Conservation (phyloP, 1,140 invertebrate species). For the Acromyrmex heyeri region DNA sequence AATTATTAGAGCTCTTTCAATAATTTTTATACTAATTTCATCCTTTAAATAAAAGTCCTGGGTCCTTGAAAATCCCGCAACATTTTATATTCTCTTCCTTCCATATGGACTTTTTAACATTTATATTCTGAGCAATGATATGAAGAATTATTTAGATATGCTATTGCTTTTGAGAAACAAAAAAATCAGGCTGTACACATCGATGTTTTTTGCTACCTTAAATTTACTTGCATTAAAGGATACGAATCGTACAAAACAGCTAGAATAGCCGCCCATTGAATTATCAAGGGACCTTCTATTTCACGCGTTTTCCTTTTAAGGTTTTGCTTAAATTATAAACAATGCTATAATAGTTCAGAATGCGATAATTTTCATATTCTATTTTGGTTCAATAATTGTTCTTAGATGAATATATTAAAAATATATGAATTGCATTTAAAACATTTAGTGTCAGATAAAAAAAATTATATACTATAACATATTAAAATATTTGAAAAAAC, state of each 20-base stretch:
- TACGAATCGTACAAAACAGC: conserved; percentile 83
- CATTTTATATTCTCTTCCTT: neutral
- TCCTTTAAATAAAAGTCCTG: neutral
- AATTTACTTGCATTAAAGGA: conserved; percentile 75
- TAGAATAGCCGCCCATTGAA: conserved; percentile 68
- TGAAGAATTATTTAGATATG: conserved; percentile 5
- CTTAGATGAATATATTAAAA: neutral
- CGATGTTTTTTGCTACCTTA: conserved; percentile 73
- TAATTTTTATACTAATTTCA: neutral
- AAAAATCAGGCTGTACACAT: conserved; percentile 69
- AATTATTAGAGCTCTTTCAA: conserved; percentile 25
- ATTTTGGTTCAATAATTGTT: neutral
- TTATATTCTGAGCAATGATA: conserved; percentile 29
- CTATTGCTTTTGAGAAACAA: conserved; percentile 44
- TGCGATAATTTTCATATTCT: conserved; percentile 2
- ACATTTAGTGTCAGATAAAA: neutral
- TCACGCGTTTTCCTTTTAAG: neutral
- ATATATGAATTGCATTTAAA: conserved; percentile 12
- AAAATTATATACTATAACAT: conserved; percentile 20
- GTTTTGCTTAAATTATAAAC: conserved; percentile 24
- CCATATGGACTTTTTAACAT: neutral
- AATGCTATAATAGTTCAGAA: conserved; percentile 1
- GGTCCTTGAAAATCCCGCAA: neutral
- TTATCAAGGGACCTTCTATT: conserved; percentile 38
- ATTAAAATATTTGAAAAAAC: conserved; percentile 14